These are phyloP conservation scores for Ricordea florida DNA, from an alignment of 92 coral and sea anemone species.

Conservation along the genomic window DNA sequence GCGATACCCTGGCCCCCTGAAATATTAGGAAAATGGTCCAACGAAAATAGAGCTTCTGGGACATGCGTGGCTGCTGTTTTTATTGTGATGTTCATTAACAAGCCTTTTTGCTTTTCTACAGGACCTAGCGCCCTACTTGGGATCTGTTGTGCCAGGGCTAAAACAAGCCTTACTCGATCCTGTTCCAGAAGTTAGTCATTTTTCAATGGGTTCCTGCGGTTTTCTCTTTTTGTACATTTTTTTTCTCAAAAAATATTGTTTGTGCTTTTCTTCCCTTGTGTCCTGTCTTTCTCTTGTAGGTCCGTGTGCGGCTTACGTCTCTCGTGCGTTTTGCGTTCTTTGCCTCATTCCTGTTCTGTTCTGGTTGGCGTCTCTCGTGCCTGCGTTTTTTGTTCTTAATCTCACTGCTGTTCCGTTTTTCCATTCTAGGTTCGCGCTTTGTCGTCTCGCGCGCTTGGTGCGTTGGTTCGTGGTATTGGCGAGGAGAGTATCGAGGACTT, in stretches of 20 bases:
- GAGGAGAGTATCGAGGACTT: conserved; percentile 94
- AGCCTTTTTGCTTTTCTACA: conserved; percentile 2
- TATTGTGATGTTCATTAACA: not conserved
- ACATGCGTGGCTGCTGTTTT: not conserved
- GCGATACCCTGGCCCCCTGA: too few relatives aligned
- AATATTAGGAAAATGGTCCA: too few relatives aligned
- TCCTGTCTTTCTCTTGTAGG: not conserved
- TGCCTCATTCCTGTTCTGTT: not conserved
- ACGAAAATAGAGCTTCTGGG: too few relatives aligned
- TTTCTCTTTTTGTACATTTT: not conserved
- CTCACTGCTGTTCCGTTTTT: too few relatives aligned
- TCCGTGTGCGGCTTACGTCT: too few relatives aligned
- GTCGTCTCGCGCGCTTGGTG: conserved; percentile 97
- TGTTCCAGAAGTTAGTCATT: conserved; percentile 84
- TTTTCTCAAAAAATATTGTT: not conserved
- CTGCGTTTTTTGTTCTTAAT: not conserved
- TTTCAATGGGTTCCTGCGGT: not conserved
- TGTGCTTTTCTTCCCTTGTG: not conserved
- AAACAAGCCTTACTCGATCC: conserved; percentile 96
- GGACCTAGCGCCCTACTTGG: conserved; percentile 92
- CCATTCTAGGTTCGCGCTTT: conserved; percentile 84
- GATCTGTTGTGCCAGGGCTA: conserved; percentile 93
- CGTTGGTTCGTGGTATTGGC: conserved; percentile 96
- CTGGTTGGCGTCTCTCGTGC: not conserved
- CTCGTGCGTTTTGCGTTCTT: not conserved